Base-by-base conservation (phyloP, 2,113 vertebrate genomes). In the Spheniscus mendiculus region DNA sequence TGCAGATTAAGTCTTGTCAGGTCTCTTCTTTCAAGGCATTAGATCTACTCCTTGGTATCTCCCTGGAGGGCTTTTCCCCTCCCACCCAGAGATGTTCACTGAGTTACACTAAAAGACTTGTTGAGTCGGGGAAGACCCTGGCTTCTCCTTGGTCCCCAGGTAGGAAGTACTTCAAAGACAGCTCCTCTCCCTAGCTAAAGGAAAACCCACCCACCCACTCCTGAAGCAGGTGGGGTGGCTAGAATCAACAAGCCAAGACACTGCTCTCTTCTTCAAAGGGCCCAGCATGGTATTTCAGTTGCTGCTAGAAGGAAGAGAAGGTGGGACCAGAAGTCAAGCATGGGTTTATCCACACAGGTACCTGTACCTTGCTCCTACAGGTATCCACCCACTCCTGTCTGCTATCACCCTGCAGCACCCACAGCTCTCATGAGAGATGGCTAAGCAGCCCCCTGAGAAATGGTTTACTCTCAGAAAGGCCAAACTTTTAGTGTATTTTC, bases 231-330 rank as follows among this genome's bases (percentile, higher is more conserved):
- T 26, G 50, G 50, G 45, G 53, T 74, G 58, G 81, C 16, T 18
- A 16, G 66, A 78, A 79, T 25, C 94, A 81, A 73, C 78, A 63
- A 88, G 71, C 82, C 82, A 70, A 90, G 66, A 85, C 70, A 66
- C 55, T 47, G 91, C 74, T 47, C 80, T 96, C 59, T 70, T 77
- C 87, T 94, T 86, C 91, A 93, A 90, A 94, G 89, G 71, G 82
- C 89, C 88, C 94, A 67, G 79, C 50, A 10, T 4, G n/a, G 30
- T 34, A 40, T 69, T 90, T 50, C 93, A 77, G 84, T n/a, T 85
- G 40, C 91, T 91, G 93, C 78, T 72, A 44, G 58, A n/a, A 92
- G 58, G 67, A 73, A 71, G 29, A 92, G 91, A 77, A 89, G 74
- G 69, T 0, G 4, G 66, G 81, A 91, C 77, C 87, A 85, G 70